Evolutionary conservation across 2,113 vertebrate genomes (phyloP).

Genomic region (Rhea americana): DNA sequence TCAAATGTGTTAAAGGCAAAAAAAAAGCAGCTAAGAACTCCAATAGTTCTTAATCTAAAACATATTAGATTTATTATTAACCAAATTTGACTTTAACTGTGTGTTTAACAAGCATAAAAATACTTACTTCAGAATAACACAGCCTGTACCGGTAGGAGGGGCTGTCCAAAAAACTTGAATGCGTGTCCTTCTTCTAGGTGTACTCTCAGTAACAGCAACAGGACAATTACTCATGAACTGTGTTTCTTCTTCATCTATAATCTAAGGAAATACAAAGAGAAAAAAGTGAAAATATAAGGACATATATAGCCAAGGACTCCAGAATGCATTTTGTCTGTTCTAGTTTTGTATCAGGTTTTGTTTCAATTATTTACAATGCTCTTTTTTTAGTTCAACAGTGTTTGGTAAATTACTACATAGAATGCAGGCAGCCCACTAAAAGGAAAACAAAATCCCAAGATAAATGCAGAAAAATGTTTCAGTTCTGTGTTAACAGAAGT

Average conservation of each 20-base stretch:
- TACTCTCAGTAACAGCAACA: conserved; percentile 94
- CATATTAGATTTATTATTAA: neutral
- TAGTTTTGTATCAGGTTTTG: neutral
- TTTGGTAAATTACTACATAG: neutral
- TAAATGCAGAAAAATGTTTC: neutral
- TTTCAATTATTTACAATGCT: neutral
- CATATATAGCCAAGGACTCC: neutral
- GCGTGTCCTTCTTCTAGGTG: conserved; percentile 89
- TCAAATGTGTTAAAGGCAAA: neutral
- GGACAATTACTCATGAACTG: conserved; percentile 98
- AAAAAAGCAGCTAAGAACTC: neutral
- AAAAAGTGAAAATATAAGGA: neutral
- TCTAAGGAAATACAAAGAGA: conserved; percentile 72
- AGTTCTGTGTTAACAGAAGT: neutral
- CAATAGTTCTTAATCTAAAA: neutral
- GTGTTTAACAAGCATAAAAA: neutral
- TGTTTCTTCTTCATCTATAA: conserved; percentile 97
- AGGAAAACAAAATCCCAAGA: neutral
- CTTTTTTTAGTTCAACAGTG: neutral
- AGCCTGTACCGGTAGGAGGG: conserved; percentile 87
- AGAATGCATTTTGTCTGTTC: neutral
- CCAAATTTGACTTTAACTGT: neutral
- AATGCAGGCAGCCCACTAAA: neutral
- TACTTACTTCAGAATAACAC: conserved; percentile 92
- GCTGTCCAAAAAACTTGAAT: conserved; percentile 97